Evolutionary conservation across 2,797 vertebrate species (phyloP).

Genomic region (Syndactyla subalaris): DNA sequence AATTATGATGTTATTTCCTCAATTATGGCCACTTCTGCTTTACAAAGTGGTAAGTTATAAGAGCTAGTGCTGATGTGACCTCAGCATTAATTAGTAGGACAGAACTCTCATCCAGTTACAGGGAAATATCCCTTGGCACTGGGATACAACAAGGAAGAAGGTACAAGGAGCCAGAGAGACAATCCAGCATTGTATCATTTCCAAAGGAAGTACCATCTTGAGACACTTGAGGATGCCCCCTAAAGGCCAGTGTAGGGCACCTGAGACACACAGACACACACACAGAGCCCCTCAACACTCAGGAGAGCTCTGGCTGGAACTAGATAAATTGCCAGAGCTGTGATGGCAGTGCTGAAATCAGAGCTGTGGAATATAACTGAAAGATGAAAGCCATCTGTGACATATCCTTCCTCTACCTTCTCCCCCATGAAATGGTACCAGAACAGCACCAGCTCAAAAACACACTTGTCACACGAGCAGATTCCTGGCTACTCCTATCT

Average conservation of each 20-base stretch:
- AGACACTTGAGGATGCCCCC: not conserved
- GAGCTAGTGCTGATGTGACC: not conserved
- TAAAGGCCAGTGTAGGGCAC: not conserved
- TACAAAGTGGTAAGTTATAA: not conserved
- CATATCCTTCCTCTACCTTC: not conserved
- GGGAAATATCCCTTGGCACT: not conserved
- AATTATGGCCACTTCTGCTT: not conserved
- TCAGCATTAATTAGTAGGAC: not conserved
- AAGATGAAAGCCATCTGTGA: not conserved
- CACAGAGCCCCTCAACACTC: not conserved
- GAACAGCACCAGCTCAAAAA: not conserved
- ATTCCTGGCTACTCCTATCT: not conserved
- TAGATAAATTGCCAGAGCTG: not conserved
- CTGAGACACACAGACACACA: not conserved
- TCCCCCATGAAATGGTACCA: not conserved
- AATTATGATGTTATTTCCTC: not conserved
- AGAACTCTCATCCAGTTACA: not conserved
- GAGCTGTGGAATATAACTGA: not conserved
- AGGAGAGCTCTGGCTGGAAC: not conserved
- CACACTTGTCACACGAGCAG: not conserved
- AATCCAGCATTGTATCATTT: not conserved
- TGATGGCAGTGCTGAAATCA: not conserved
- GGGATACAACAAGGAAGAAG: not conserved
- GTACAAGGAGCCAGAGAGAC: not conserved
- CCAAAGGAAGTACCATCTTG: not conserved